Conservation (phyloP, 2,797 vertebrate genomes). For the Semaprochilodus insignis region DNA sequence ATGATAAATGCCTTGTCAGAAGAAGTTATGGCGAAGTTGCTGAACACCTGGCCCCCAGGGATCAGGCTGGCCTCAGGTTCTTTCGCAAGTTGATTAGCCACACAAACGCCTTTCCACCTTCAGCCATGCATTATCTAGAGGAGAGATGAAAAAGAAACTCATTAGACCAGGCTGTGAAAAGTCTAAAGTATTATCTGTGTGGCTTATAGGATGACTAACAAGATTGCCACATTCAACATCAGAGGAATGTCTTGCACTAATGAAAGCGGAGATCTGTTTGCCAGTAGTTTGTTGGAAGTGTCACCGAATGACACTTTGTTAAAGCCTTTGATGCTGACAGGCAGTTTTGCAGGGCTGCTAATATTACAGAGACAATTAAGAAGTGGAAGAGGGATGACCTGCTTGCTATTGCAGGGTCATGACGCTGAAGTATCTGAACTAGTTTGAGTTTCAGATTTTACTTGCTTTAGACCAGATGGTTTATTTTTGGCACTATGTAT, state of each 20-base stretch:
- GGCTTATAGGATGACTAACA: slow-evolving; percentile 26
- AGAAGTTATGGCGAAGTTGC: slow-evolving; percentile 58
- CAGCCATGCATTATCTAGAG: slow-evolving; percentile 40
- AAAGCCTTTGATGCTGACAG: background rate
- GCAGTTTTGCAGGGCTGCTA: background rate
- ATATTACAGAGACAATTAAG: background rate
- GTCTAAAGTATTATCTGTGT: slow-evolving; percentile 32
- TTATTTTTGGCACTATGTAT: background rate
- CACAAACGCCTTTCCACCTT: slow-evolving; percentile 34
- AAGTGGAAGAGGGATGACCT: background rate
- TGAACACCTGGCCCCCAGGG: slow-evolving; percentile 50
- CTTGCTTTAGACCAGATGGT: background rate
- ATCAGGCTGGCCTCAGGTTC: slow-evolving; percentile 43
- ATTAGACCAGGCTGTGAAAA: slow-evolving; percentile 35
- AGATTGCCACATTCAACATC: slow-evolving; percentile 4
- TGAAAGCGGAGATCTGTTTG: slow-evolving; percentile 13
- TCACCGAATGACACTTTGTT: background rate
- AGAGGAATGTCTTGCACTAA: background rate
- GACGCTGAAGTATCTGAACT: background rate
- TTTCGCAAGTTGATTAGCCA: slow-evolving; percentile 52
- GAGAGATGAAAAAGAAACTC: slow-evolving; percentile 37
- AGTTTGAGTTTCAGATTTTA: background rate
- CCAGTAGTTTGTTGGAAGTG: slow-evolving; percentile 11
- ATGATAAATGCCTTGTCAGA: slow-evolving; percentile 69
- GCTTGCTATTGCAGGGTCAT: background rate